Evolutionary conservation across 2,797 vertebrate genomes (phyloP), one percentile per base, ranked within the genome.

Genomic region (Semotilus atromaculatus): DNA sequence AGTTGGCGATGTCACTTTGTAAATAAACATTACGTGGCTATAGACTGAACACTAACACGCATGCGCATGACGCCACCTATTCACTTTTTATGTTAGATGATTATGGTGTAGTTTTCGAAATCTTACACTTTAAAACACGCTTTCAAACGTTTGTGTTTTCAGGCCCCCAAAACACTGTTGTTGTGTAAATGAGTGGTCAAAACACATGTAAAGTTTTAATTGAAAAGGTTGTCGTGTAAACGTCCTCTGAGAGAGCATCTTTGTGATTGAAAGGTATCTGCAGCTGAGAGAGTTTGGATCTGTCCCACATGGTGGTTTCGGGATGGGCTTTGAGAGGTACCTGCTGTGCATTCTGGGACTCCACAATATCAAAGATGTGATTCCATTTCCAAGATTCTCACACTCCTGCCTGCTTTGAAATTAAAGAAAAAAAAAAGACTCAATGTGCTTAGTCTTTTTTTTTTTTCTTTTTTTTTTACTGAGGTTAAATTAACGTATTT

Each of bases 321-420:
- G 98, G 77, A 95, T 99, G 96, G 98, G 98, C 64, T 99, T 99
- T 91, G 98, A 99, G 90, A 95, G 98, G 86, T 99, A 97, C 91
- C 92, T 99, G 88, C 98, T 97, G 34, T 98, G 96, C 92, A 90
- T 99, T 90, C 90, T 99, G 71, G 98, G 98, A 89, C 94, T 98
- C 21, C 95, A 97, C 86, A 99, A 98, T 90, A 99, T 99, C 92
- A 99, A 97, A 93, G 98, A 99, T 87, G 97, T 96, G 36, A 96
- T 98, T 91, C 97, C 98, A 38, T 99, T 99, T 89, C 97, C 98
- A 3, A 94, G 98, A 87, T 99, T 96, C 93, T 93, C 97, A 83
- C 96, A 94, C 90, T 99, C 98, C 0, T 99, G 98, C 89, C 89
- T 95, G 89, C 90, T 99, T 34, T 99, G 93, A 94, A 89, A n/a